Base-by-base conservation (phyloP, 2,888 invertebrate species). In the Bembecia ichneumoniformis region DNA sequence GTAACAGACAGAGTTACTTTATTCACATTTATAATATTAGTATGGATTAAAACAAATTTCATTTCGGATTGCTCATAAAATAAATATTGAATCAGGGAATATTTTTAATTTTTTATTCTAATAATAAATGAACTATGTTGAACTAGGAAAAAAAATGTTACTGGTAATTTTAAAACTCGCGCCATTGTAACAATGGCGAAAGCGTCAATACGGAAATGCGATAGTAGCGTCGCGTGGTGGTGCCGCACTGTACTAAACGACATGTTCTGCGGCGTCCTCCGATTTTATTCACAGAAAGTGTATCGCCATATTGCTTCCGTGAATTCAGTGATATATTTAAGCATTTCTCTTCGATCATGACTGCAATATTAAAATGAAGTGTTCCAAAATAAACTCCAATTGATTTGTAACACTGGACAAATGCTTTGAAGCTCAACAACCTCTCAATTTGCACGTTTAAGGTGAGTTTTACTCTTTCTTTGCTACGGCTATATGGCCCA, bases 401-500 rank as follows among this genome's bases (percentile, higher is more conserved):
- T 60, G 58, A 55, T 63, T 59, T 60, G 60, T 73, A 68, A 77
- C 63, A 67, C 59, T 63, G 62, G 64, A 64, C 64, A 76, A 63
- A 71, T 70, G 63, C 73, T 81, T 75, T 67, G 64, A 64, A 63
- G 69, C 63, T 64, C 66, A 67, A 67, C 70, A 66, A 63, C 57
- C 63, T 62, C 61, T 60, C 66, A 72, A 69, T 67, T 68, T 61
- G 60, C 62, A 68, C 64, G 70, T 71, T 82, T 87, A 82, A 79
- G 87, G 88, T 88, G 64, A 86, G 87, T 87, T 87, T 83, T 60
- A 82, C 75, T 80, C 80, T 81, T 78, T 68, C 83, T 82, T 71
- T 80, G 75, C 77, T 78, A 84, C 86, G 88, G 79, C 87, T 87
- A 86, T 87, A 88, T 88, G 88, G 88, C 87, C 87, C 84, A 88